phyloP scores from a whole-genome alignment of 2,113 vertebrate genomes.

The Trichechus manatus region DNA sequence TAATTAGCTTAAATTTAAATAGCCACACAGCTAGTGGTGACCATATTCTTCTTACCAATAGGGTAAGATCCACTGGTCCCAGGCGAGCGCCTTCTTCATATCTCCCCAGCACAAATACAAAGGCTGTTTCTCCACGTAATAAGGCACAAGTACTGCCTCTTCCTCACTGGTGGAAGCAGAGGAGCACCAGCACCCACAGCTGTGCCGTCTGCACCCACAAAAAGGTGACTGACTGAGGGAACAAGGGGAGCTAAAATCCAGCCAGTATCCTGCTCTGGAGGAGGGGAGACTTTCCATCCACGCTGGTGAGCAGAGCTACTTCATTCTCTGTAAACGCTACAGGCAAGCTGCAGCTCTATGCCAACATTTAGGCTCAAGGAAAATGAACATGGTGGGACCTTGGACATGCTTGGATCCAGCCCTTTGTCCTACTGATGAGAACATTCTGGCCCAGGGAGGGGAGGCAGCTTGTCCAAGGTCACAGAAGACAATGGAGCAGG shows the following conservation, averaged over 20 bases:
- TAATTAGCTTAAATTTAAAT: conserved; percentile 37
- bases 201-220: not conserved
- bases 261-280: not conserved
- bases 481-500: not conserved
- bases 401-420: not conserved
- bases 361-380: not conserved
- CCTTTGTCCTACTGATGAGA: not conserved
- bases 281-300: not conserved
- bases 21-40: not conserved
- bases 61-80: not conserved
- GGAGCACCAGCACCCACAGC: not conserved
- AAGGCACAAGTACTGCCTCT: not conserved
- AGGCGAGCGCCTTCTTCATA: not conserved
- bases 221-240: not conserved
- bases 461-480: not conserved
- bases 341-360: not conserved
- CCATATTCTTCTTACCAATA: not conserved
- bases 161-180: not conserved
- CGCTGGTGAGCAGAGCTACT: not conserved
- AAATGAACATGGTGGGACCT: not conserved
- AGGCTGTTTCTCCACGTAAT: not conserved
- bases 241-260: not conserved
- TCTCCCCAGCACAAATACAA: not conserved
- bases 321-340: not conserved
- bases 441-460: not conserved